Evolutionary conservation across 2,888 invertebrate species (phyloP), one percentile per base, ranked within the genome.

Genomic region (Diachrysia chrysitis): DNA sequence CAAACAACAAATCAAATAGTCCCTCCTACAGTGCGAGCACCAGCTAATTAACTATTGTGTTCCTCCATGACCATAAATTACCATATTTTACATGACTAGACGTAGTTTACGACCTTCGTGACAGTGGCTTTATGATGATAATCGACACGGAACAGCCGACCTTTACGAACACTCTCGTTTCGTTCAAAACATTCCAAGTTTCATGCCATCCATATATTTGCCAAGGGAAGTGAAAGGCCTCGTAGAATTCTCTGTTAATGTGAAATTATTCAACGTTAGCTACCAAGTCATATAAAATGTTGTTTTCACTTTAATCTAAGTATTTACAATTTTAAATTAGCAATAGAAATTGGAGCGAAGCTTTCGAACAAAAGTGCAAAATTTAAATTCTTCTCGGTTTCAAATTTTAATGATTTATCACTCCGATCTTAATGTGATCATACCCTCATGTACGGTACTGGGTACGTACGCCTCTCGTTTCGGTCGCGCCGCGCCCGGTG

Each of bases 401-500:
- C n/a, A 42, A 12, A 3, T 2, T 37, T 2, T 37, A 3, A 14
- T n/a, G n/a, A n/a, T n/a, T 14, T 37, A 37, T 12, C 32, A 7
- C 32, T 25, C 25, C 25, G 25, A 5, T 12, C 21, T 57, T 53
- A 53, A 51, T 42, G 60, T 63, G 35, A 55, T 54, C 32, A 32
- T 32, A 32, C 10, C 32, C 32, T 10, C 58, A 54, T 62, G 42
- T 58, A 58, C 64, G 63, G 70, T 35, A 19, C 37, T 56, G 63
- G 63, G 70, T 35, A 19, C 37, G 54, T 66, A 67, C 67, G 69
- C 46, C 59, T 56, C 55, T 62, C 66, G 62, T 60, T 71, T 73
- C 64, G 68, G 79, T 35, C 64, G 71, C 62, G 37, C 23, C 77
- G 83, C 78, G 74, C 73, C 72, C 86, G 87, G 85, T 90, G 91